Conservation (phyloP, 1,140 invertebrate species). For the Brachionus paranguensis region DNA sequence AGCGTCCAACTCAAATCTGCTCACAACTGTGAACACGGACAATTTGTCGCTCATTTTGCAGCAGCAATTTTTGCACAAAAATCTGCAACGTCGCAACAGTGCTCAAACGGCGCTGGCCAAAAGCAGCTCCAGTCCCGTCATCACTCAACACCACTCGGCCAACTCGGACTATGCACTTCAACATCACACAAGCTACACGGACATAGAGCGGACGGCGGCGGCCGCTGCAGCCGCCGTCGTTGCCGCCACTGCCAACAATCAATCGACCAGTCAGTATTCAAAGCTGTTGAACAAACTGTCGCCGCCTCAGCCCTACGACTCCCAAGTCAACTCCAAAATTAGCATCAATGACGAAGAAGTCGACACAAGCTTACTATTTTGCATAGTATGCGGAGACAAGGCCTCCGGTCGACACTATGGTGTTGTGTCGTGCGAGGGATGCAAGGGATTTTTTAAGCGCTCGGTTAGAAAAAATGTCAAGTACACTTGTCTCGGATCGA, state of each 20-base stretch:
- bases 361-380: constrained; percentile 61
- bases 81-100: constrained; percentile 18
- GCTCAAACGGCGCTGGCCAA: background rate
- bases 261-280: background rate
- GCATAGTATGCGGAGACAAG: constrained; percentile 95
- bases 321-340: background rate
- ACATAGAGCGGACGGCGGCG: background rate
- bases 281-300: background rate
- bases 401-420: constrained; percentile 98
- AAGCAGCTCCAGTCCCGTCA: background rate
- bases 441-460: constrained; percentile 72
- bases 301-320: background rate
- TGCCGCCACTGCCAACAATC: background rate
- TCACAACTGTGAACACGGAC: background rate
- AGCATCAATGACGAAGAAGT: constrained; percentile 28
- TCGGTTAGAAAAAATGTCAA: constrained; percentile 84
- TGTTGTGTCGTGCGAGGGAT: constrained; percentile 88
- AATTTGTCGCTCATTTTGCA: constrained; percentile 11
- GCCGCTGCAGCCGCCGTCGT: background rate
- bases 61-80: constrained; percentile 28
- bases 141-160: background rate
- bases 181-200: background rate
- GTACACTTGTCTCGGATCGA: constrained; percentile 85
- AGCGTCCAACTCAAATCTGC: background rate
- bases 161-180: background rate